Conservation (phyloP, 2,797 vertebrate species). For the Channallabes apus region DNA sequence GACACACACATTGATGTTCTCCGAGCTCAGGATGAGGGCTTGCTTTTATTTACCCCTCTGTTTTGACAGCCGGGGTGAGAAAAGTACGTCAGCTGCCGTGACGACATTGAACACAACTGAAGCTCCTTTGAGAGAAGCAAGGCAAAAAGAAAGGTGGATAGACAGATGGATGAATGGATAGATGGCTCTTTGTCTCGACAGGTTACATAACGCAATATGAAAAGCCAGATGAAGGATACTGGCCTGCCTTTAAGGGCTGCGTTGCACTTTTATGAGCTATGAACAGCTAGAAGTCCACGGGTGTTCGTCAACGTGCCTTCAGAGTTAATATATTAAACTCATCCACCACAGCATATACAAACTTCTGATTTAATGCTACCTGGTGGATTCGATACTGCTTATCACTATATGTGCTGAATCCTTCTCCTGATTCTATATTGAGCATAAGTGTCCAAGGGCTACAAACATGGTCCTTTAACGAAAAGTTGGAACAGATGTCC, state of each 20-base stretch:
- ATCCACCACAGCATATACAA: slow-evolving; percentile 1
- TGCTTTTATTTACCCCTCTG: slow-evolving; percentile 60
- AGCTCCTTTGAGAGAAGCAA: slow-evolving; percentile 31
- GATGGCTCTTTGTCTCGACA: slow-evolving; percentile 11
- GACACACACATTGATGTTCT: slow-evolving; percentile 43
- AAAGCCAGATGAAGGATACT: neutral
- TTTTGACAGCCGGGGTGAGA: slow-evolving; percentile 57
- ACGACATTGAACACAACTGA: slow-evolving; percentile 40
- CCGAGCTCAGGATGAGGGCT: slow-evolving; percentile 34
- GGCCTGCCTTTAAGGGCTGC: neutral
- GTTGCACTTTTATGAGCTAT: slow-evolving; percentile 4
- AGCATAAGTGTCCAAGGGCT: neutral
- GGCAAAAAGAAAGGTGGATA: slow-evolving; percentile 9
- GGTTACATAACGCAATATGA: slow-evolving; percentile 26
- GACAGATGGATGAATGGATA: no score
- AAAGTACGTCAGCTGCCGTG: slow-evolving; percentile 51
- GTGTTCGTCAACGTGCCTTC: slow-evolving; percentile 4
- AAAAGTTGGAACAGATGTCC: slow-evolving; percentile 8
- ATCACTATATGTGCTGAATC: neutral
- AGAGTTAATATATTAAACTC: slow-evolving; percentile 32
- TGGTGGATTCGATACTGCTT: neutral
- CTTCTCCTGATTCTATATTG: neutral
- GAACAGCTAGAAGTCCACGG: slow-evolving; percentile 14
- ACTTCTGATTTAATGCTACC: slow-evolving; percentile 11
- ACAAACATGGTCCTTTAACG: neutral